A percentile compares a stretch with the other conserved stretches of the same genome.
phyloP scores from a whole-genome alignment of 2,113 vertebrate species.

The Psephotus haematonotus region DNA sequence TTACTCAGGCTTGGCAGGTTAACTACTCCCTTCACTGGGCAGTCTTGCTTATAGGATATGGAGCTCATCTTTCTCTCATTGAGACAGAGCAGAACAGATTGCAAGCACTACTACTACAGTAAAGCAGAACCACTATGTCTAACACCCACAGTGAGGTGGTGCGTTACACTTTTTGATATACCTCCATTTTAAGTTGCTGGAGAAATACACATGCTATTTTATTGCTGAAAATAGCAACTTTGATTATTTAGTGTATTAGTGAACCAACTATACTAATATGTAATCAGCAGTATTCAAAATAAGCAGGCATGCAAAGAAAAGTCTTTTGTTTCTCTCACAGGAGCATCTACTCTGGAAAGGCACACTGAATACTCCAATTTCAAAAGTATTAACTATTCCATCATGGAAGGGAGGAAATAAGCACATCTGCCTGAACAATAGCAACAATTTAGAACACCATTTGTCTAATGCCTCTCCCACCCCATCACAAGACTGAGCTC shows the following conservation, averaged over 20 bases:
- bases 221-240: background rate
- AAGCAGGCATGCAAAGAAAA: background rate
- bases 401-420: background rate
- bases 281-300: background rate
- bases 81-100: background rate
- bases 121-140: background rate
- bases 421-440: background rate
- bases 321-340: background rate
- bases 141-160: background rate
- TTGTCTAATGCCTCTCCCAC: background rate
- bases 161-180: background rate
- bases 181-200: background rate
- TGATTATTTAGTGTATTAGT: background rate
- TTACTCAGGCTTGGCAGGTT: background rate
- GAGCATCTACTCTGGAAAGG: background rate
- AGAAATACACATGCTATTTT: background rate
- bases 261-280: background rate
- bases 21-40: background rate
- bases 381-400: background rate
- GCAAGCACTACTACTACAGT: background rate
- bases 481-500: background rate
- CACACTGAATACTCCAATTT: background rate
- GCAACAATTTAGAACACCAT: background rate
- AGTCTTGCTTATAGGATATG: background rate
- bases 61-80: accelerated